Evolutionary conservation across 2,113 vertebrate species (phyloP).

Genomic region (Ictalurus furcatus): DNA sequence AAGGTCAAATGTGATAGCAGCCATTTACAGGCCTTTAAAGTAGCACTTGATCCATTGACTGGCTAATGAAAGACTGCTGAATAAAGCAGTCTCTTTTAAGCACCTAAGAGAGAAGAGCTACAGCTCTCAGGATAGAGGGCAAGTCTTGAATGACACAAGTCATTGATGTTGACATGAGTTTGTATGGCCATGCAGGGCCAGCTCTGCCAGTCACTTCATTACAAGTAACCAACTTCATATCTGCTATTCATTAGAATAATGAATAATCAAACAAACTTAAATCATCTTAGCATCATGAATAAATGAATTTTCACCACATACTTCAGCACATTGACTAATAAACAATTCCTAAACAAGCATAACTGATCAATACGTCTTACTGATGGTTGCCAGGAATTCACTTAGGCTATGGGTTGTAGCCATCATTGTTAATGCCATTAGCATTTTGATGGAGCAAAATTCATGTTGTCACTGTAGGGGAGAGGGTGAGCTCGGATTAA

Average conservation of each 20-base stretch:
- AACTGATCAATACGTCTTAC: constrained; percentile 8
- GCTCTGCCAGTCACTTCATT: neutral
- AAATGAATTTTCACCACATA: neutral
- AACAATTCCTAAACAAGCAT: constrained; percentile 23
- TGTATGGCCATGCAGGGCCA: neutral
- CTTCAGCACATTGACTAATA: neutral
- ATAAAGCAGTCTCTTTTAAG: neutral
- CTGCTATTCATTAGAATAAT: constrained; percentile 17
- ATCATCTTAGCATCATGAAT: neutral
- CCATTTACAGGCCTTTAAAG: neutral
- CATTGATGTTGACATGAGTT: neutral
- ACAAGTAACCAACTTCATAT: constrained; percentile 4
- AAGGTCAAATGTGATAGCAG: neutral
- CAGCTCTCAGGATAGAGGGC: neutral
- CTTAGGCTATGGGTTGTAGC: constrained; percentile 50
- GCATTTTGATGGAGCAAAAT: constrained; percentile 61
- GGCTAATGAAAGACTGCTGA: constrained; percentile 40
- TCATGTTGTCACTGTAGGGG: constrained; percentile 51
- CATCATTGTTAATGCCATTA: constrained; percentile 65
- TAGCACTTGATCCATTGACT: neutral
- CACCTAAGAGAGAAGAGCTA: neutral
- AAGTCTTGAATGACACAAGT: constrained; percentile 11
- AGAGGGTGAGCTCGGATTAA: constrained; percentile 40
- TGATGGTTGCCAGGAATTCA: constrained; percentile 13
- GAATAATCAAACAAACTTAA: constrained; percentile 1